Base-by-base conservation (phyloP, 2,888 invertebrate genomes). In the Endotricha flammealis region DNA sequence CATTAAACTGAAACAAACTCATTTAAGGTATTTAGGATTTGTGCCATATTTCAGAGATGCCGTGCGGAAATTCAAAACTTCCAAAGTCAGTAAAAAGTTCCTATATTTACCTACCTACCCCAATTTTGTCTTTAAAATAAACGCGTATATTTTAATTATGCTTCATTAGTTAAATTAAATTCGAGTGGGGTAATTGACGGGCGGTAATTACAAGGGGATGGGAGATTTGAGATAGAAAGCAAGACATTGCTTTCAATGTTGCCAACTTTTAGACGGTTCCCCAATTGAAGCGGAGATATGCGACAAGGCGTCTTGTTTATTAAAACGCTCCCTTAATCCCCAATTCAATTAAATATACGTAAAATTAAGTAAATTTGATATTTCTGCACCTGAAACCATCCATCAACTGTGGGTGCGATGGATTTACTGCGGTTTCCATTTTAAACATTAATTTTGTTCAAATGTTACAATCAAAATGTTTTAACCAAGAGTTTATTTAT, bases 101-200 rank as follows among this genome's bases (percentile, higher is more conserved):
- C 47, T 55, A 51, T 56, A 55, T 51, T 47, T 50, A 43, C 50
- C 52, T 48, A 53, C 2, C 8, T 20, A 20, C 20, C 20, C 47
- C 55, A 50, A 46, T 50, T 46, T 46, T 51, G 53, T 71, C 69
- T 70, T 60, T 48, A 63, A 68, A 75, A 74, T 74, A 79, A 77
- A 74, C 72, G 79, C 73, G 74, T 74, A 82, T 80, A 80, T 83
- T 85, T 83, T 86, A 86, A 86, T 86, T 80, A 85, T 65, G 73
- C 80, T 83, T 86, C 86, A 86, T 86, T 85, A 85, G 73, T 73
- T 78, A 76, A 83, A 85, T 86, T 85, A 83, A 83, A 86, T 82
- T 83, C 75, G 67, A 78, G 81, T 65, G 65, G 60, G 66, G 73
- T 81, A 85, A 82, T 80, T 79, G 82, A 81, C 78, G 77, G 70